These are phyloP conservation scores for Chamaetylas fuelleborni DNA, from an alignment of 2,113 vertebrate species.

Conservation along the genomic window DNA sequence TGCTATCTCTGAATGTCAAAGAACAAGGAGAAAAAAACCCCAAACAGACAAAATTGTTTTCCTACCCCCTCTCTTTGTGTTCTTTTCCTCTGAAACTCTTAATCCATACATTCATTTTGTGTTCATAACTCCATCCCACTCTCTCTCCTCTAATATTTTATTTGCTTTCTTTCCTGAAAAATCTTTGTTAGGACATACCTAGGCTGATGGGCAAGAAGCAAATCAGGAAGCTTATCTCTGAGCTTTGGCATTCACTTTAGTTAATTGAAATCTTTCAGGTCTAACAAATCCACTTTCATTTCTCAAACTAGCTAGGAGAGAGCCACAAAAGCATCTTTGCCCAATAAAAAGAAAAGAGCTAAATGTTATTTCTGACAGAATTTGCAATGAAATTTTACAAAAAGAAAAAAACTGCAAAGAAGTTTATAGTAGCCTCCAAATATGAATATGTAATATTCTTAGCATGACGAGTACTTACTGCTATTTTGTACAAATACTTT, in stretches of 20 bases:
- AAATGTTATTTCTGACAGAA: background rate
- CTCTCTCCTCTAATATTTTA: background rate
- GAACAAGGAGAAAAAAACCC: accelerated
- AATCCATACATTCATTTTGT: background rate
- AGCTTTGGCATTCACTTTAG: background rate
- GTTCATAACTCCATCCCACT: background rate
- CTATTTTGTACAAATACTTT: accelerated
- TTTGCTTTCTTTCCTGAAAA: background rate
- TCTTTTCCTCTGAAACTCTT: background rate
- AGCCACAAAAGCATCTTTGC: background rate
- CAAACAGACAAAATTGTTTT: background rate
- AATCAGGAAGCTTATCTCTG: background rate
- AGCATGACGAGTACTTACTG: background rate
- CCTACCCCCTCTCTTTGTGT: background rate
- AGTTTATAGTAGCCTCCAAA: background rate
- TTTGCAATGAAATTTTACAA: background rate
- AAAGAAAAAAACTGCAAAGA: background rate
- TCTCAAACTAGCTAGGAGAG: background rate
- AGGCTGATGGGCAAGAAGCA: background rate
- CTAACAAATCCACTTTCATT: background rate
- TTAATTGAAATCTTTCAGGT: constrained; percentile 44
- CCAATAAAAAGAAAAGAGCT: background rate
- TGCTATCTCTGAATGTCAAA: background rate
- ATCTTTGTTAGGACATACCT: background rate
- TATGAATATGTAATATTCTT: background rate